Evolutionary conservation across 2,797 vertebrate species (phyloP).

Genomic region (Mormyrops boulengeri): DNA sequence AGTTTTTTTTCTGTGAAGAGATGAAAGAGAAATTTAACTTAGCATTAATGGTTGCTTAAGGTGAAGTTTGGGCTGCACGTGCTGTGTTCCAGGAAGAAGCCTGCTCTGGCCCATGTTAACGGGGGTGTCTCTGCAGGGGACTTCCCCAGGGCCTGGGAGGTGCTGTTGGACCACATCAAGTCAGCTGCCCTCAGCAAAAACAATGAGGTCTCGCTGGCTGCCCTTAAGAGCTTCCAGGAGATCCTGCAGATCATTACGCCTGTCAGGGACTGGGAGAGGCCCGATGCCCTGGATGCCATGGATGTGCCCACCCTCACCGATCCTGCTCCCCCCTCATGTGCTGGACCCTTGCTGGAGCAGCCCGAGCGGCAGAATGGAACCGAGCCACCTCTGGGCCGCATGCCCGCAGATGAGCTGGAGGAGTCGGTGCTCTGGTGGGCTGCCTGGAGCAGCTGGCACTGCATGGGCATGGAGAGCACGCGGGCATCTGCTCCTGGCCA

Average conservation of each 20-base stretch:
- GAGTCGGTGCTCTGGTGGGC: slow-evolving; percentile 96
- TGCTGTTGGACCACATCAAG: slow-evolving; percentile 94
- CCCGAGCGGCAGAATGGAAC: slow-evolving; percentile 73
- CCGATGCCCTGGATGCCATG: slow-evolving; percentile 62
- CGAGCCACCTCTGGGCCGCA: slow-evolving; percentile 54
- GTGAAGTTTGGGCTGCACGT: background rate
- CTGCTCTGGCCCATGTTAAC: background rate
- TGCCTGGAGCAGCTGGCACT: slow-evolving; percentile 95
- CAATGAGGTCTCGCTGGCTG: slow-evolving; percentile 94
- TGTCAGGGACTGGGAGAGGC: slow-evolving; percentile 78
- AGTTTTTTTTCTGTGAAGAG: background rate
- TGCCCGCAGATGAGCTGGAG: slow-evolving; percentile 80
- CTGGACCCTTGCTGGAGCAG: slow-evolving; percentile 86
- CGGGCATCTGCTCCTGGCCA: slow-evolving; percentile 77
- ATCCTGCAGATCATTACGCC: slow-evolving; percentile 94
- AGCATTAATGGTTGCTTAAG: background rate
- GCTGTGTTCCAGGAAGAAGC: background rate
- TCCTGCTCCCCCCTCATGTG: slow-evolving; percentile 73
- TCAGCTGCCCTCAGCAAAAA: slow-evolving; percentile 98
- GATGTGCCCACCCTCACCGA: slow-evolving; percentile 83
- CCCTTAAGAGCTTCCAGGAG: slow-evolving; percentile 97
- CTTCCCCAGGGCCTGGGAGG: slow-evolving; percentile 95
- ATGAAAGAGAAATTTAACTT: background rate
- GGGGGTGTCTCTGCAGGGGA: slow-evolving; percentile 64
- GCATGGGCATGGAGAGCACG: slow-evolving; percentile 89